Percentiles rank a stretch among this genome's conserved stretches.
Conservation (phyloP, 2,113 vertebrate species). For the Tretioscincus oriximinensis region DNA sequence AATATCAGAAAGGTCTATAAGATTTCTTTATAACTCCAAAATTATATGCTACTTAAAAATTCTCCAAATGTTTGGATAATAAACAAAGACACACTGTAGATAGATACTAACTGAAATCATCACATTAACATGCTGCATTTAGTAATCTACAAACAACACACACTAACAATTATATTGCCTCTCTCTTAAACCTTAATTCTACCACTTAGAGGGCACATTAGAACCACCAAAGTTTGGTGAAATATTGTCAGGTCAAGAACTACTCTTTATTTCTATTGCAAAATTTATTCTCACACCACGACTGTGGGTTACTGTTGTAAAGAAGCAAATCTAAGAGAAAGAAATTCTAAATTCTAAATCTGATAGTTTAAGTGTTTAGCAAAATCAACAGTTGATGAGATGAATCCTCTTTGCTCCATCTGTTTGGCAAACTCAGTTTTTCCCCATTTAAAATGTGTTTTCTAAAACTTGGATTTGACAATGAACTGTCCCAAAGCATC, state of each 20-base stretch:
- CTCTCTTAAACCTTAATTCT: slow-evolving; percentile 33
- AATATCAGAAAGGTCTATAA: background rate
- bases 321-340: slow-evolving; percentile 17
- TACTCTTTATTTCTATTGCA: slow-evolving; percentile 29
- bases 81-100: slow-evolving; percentile 13
- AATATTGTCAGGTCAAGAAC: slow-evolving; percentile 26
- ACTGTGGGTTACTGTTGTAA: slow-evolving; percentile 46
- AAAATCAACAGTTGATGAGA: slow-evolving; percentile 55
- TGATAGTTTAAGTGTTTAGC: slow-evolving; percentile 51
- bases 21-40: background rate
- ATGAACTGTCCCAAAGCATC: background rate
- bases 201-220: slow-evolving; percentile 27
- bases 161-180: background rate
- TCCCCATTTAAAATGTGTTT: slow-evolving; percentile 27
- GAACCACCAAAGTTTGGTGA: slow-evolving; percentile 32
- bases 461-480: slow-evolving; percentile 8
- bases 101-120: background rate
- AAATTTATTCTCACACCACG: slow-evolving; percentile 42
- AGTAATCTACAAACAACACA: slow-evolving; percentile 5
- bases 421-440: slow-evolving; percentile 42
- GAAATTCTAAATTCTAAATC: slow-evolving; percentile 47
- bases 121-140: slow-evolving; percentile 2
- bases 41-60: background rate
- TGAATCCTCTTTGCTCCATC: slow-evolving; percentile 55
- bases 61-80: background rate